Evolutionary conservation across 2,888 invertebrate species (phyloP).

Genomic region (Boloria selene): DNA sequence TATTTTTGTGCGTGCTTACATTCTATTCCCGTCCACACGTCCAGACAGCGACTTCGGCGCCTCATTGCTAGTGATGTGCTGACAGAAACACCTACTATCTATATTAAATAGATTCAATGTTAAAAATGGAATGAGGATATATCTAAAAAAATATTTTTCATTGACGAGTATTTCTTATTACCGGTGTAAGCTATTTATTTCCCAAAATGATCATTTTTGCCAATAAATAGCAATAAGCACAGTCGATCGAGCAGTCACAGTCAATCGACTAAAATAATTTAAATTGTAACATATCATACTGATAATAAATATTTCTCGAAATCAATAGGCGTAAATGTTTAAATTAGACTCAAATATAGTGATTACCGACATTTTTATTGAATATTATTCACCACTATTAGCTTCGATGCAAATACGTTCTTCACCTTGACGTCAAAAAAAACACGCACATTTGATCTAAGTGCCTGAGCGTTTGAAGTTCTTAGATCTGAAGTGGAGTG

Average conservation of each 20-base stretch:
- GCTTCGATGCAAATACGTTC: slow-evolving; percentile 35
- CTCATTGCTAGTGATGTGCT: slow-evolving; percentile 31
- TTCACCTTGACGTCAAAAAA: slow-evolving; percentile 44
- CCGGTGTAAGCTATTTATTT: too few species aligned
- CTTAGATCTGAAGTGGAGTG: slow-evolving; percentile 31
- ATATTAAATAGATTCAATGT: background rate
- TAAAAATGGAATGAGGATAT: background rate
- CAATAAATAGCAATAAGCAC: too few species aligned
- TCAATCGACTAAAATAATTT: too few species aligned
- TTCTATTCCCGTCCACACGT: slow-evolving; percentile 47
- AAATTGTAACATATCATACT: too few species aligned
- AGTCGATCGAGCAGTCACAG: too few species aligned
- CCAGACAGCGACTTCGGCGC: slow-evolving; percentile 47
- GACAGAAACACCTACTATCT: slow-evolving; percentile 7
- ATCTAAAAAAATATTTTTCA: too few species aligned
- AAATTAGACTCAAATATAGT: background rate
- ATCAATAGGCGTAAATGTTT: background rate
- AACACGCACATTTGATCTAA: slow-evolving; percentile 43
- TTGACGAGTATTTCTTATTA: too few species aligned
- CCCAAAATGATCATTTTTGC: too few species aligned
- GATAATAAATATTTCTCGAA: too few species aligned
- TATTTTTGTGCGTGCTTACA: slow-evolving; percentile 45
- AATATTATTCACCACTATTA: background rate
- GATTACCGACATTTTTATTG: background rate
- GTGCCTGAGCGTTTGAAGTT: slow-evolving; percentile 32